phyloP scores from a whole-genome alignment of 2,797 vertebrate species.

The Scolopax bukidnonensis region DNA sequence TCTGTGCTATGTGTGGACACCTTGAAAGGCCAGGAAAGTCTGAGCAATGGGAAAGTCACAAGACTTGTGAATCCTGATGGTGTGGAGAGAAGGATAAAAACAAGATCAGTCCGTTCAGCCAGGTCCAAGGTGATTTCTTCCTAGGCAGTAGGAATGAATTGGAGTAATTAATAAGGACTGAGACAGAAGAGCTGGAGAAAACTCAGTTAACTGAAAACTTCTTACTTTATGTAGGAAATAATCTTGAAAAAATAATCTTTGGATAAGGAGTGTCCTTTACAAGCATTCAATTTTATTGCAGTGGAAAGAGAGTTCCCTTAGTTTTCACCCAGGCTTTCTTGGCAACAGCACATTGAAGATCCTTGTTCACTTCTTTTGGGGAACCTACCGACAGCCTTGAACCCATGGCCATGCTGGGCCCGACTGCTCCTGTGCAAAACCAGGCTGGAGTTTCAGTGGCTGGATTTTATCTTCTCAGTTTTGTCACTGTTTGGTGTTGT shows the following conservation, averaged over 20 bases:
- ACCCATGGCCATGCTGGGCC: neutral
- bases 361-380: accelerated
- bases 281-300: neutral
- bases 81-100: neutral
- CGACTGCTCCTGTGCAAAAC: neutral
- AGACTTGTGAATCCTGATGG: neutral
- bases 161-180: neutral
- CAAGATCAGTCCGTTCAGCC: neutral
- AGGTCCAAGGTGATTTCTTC: neutral
- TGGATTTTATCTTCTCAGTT: neutral
- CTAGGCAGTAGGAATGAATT: neutral
- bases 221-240: neutral
- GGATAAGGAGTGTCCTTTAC: neutral
- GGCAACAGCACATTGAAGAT: neutral
- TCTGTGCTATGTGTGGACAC: neutral
- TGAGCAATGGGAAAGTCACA: neutral
- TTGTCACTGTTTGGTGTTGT: neutral
- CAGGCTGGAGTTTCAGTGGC: neutral
- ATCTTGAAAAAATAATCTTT: neutral
- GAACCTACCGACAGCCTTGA: neutral
- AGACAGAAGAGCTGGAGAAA: neutral
- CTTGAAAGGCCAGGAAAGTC: neutral
- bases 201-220: neutral
- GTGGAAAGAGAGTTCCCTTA: neutral
- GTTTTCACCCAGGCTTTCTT: neutral